Base-by-base conservation (phyloP, 1,140 invertebrate genomes). In the Dendroctonus valens region DNA sequence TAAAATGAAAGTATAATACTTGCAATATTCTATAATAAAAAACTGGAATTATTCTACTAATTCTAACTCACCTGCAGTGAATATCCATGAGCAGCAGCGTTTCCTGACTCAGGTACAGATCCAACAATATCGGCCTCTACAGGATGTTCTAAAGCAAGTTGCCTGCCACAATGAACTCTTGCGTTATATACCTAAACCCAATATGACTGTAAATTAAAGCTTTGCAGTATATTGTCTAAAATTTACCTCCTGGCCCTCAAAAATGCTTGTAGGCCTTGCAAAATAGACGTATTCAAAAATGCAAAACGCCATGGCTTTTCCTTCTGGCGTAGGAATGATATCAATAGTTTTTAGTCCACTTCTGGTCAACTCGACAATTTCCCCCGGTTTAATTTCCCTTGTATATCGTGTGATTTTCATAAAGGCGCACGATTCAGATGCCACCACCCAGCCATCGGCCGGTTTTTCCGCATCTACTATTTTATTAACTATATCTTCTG, bases 261-360 rank as follows among this genome's bases (percentile, higher is more conserved):
- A 91, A 75, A 94, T 89, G 76, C 91, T 93, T 76, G 98, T 96
- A 7, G 94, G 89, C 67, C 96, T 81, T 0, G 96, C 94, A 84
- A 99, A 99, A 79, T 99, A 99, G 0, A 99, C 96, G 79, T 99
- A 99, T 81, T 99, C 97, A 79, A 99, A 99, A 72, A 99, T 98
- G 78, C 97, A 99, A 79, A 98, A 97, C 0, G 96, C 95, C 67
- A 91, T 87, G 12, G 86, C 82, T 67, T 88, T 88, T 7, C 70
- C 68, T 67, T 86, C 85, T 0, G 90, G 89, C 49, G 89, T 83
- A 68, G 87, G 86, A 37, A 97, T 88, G 59, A 96, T 90, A 70
- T 90, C 89, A 53, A 97, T 86, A 0, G 93, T 94, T 70, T 87
- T 86, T 40, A 94, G 84, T 12, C 96, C 95, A 67, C 89, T 83